These are phyloP conservation scores for Pissodes strobi DNA, from an alignment of 1,140 invertebrate species.

Conservation along the genomic window DNA sequence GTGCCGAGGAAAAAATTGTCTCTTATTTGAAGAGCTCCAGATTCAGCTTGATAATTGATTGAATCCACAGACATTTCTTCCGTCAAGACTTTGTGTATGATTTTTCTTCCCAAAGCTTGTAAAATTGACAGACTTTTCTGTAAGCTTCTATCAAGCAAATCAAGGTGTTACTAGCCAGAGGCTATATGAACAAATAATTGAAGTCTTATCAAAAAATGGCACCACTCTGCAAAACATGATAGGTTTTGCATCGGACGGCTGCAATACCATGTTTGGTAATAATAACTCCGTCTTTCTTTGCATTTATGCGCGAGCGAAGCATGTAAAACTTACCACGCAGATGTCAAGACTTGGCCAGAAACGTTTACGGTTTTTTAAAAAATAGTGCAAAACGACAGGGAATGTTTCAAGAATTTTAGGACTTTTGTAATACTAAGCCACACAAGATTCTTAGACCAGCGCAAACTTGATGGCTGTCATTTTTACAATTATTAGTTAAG, in stretches of 20 bases:
- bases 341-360: conserved; percentile 8
- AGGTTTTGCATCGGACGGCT: no score
- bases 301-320: no score
- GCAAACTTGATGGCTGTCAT: conserved; percentile 35
- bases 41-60: conserved; percentile 30
- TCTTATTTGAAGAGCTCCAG: conserved; percentile 14
- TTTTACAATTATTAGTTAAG: conserved; percentile 21
- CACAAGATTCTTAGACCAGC: conserved; percentile 38
- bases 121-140: no score
- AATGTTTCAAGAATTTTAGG: conserved; percentile 39
- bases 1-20: conserved; percentile 4
- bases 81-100: conserved; percentile 14
- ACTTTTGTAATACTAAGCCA: conserved; percentile 42
- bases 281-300: no score
- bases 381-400: no score
- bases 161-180: not conserved
- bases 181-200: not conserved
- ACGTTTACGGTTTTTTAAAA: no score
- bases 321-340: not conserved
- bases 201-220: no score
- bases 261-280: no score
- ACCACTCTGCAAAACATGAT: no score
- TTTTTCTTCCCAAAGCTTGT: no score
- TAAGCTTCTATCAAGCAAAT: not conserved
- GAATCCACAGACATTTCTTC: conserved; percentile 28